Evolutionary conservation across 1,140 invertebrate genomes (phyloP).

Genomic region (Drosophila lini): DNA sequence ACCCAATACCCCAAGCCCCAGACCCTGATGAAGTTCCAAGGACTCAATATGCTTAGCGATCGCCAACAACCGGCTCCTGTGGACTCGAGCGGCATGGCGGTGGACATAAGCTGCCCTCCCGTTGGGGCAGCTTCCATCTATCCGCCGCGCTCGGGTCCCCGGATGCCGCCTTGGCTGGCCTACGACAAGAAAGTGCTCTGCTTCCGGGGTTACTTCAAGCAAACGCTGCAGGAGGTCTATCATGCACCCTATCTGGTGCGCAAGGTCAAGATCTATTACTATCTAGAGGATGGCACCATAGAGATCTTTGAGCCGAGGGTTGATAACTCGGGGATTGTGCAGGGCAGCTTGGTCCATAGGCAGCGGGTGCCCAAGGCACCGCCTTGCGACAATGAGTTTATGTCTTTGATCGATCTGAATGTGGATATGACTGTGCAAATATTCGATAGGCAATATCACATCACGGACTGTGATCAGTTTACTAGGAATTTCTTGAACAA

Average conservation of each 20-base stretch:
- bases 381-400: conserved; percentile 71
- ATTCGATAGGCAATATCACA: conserved; percentile 85
- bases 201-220: conserved; percentile 94
- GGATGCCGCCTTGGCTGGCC: conserved; percentile 92
- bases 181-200: conserved; percentile 94
- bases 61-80: conserved; percentile 44
- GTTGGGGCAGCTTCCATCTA: conserved; percentile 87
- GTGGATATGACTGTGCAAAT: conserved; percentile 71
- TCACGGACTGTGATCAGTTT: conserved; percentile 93
- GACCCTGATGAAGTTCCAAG: conserved; percentile 66
- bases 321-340: conserved; percentile 90
- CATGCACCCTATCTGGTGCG: conserved; percentile 89
- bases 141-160: conserved; percentile 88
- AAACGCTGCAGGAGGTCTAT: conserved; percentile 90
- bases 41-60: conserved; percentile 84
- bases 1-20: conserved; percentile 85
- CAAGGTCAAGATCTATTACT: conserved; percentile 93
- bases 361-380: conserved; percentile 72
- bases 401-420: conserved; percentile 78
- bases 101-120: conserved; percentile 75
- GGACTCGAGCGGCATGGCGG: conserved; percentile 49
- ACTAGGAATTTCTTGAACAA: conserved; percentile 93
- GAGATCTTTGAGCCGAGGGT: conserved; percentile 90
- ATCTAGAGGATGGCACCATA: conserved; percentile 96
- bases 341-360: conserved; percentile 86